phyloP scores from a whole-genome alignment of 1,140 invertebrate genomes.

The Pteromalus puparum region DNA sequence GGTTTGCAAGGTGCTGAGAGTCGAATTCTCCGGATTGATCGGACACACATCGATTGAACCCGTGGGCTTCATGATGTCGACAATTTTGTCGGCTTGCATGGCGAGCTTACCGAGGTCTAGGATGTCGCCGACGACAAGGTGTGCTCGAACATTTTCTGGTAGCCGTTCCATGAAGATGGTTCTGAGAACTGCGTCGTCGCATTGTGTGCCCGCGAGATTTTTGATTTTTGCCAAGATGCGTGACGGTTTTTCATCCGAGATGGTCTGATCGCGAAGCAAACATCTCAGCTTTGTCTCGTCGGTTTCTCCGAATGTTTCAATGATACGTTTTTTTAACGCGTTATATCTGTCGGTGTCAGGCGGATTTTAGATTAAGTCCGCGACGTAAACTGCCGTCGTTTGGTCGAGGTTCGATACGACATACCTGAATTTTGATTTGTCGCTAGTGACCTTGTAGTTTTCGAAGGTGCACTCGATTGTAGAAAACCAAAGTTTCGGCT shows the following conservation, averaged over 20 bases:
- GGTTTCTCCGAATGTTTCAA: slow-evolving; percentile 8
- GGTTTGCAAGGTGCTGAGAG: not conserved
- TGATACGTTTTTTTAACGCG: slow-evolving; percentile 40
- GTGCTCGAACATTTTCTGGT: not conserved
- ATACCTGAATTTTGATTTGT: not conserved
- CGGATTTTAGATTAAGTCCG: slow-evolving; percentile 20
- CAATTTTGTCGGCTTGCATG: not conserved
- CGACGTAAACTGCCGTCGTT: not conserved
- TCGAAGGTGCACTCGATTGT: slow-evolving; percentile 51
- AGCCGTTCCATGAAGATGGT: not conserved
- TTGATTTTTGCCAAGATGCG: not conserved
- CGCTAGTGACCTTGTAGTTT: not conserved
- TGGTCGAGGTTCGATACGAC: not conserved
- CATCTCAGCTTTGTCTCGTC: not conserved
- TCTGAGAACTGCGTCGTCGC: not conserved
- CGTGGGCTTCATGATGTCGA: not conserved
- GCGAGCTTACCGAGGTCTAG: not conserved
- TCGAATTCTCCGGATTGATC: not conserved
- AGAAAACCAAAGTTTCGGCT: slow-evolving; percentile 54
- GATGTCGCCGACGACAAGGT: not conserved
- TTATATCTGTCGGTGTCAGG: slow-evolving; percentile 42
- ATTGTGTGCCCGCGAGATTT: not conserved
- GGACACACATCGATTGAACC: not conserved
- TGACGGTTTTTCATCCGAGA: not conserved
- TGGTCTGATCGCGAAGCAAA: not conserved